Percentiles rank a stretch among this genome's conserved stretches.
These are phyloP conservation scores for Trididemnum clinides DNA, from an alignment of 23 tunicate genomes.

Conservation along the genomic window DNA sequence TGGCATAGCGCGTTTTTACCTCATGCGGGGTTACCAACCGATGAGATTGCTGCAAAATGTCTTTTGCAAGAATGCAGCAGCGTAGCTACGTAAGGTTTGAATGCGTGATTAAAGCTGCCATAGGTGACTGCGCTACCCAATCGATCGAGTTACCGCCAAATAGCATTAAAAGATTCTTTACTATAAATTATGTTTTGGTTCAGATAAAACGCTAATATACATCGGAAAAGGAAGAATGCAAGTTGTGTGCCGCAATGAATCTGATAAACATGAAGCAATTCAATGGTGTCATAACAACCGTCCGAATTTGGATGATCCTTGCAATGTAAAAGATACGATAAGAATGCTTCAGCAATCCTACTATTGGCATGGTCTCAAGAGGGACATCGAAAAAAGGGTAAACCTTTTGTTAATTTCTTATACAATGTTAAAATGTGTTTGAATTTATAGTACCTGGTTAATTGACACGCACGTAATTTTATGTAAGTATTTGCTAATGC, in stretches of 20 bases:
- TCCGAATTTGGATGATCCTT: not conserved
- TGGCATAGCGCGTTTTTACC: no score
- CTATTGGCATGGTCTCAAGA: constrained; percentile 23
- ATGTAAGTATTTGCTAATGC: no score
- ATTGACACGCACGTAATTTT: no score
- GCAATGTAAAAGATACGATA: constrained; percentile 2
- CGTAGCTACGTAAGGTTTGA: no score
- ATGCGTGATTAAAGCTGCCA: no score
- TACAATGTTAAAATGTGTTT: no score
- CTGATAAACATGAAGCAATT: not conserved
- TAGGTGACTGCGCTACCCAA: no score
- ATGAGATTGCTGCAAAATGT: no score
- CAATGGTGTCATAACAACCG: constrained; percentile 15
- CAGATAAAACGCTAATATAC: not conserved
- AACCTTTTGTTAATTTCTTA: no score
- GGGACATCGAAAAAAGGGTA: constrained; percentile 31
- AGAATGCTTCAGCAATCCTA: constrained; percentile 6
- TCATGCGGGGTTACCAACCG: no score
- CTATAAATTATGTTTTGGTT: not conserved
- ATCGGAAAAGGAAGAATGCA: constrained; percentile 28
- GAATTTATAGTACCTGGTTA: no score
- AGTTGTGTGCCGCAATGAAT: constrained; percentile 11
- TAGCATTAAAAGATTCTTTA: not conserved
- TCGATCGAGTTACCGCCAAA: not conserved
- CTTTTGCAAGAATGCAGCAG: no score